Percentiles rank a stretch among this genome's conserved stretches.
Evolutionary conservation across 2,797 vertebrate genomes (phyloP).

Genomic region (Discoglossus pictus): DNA sequence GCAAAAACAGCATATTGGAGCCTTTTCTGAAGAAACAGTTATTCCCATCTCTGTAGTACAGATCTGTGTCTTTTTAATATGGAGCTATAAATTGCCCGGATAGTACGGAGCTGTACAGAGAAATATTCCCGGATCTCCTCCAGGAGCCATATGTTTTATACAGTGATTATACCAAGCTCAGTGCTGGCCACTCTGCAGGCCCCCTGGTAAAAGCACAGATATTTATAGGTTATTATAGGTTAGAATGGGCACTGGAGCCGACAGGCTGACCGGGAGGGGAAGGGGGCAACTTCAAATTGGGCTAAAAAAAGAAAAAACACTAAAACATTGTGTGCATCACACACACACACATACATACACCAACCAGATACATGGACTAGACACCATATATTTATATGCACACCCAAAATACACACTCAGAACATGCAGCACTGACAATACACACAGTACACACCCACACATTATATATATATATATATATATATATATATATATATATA

Average conservation of each 20-base stretch:
- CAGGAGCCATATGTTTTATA: constrained; percentile 6
- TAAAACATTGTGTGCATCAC: too few relatives aligned
- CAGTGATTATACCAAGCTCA: not conserved
- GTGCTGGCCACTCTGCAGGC: not conserved
- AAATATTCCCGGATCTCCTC: constrained; percentile 11
- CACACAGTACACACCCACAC: too few relatives aligned
- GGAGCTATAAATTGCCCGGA: constrained; percentile 5
- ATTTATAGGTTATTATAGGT: constrained; percentile 5
- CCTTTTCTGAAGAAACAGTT: not conserved
- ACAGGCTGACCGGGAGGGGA: too few relatives aligned
- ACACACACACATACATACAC: too few relatives aligned
- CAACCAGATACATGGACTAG: constrained; percentile 8
- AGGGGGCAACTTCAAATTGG: too few relatives aligned
- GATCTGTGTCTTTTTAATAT: not conserved
- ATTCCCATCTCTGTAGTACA: not conserved
- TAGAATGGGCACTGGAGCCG: too few relatives aligned
- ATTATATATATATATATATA: too few relatives aligned
- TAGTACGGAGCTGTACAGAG: not conserved
- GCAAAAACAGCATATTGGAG: not conserved
- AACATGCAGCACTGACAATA: too few relatives aligned
- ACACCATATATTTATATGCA: not conserved
- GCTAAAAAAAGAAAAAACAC: too few relatives aligned
- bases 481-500: too few relatives aligned
- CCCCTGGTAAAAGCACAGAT: not conserved
- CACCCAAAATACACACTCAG: too few relatives aligned